Percentiles rank a stretch among this genome's conserved stretches.
Evolutionary conservation across 2,888 invertebrate species (phyloP).

Genomic region (Glaucopsyche alexis): DNA sequence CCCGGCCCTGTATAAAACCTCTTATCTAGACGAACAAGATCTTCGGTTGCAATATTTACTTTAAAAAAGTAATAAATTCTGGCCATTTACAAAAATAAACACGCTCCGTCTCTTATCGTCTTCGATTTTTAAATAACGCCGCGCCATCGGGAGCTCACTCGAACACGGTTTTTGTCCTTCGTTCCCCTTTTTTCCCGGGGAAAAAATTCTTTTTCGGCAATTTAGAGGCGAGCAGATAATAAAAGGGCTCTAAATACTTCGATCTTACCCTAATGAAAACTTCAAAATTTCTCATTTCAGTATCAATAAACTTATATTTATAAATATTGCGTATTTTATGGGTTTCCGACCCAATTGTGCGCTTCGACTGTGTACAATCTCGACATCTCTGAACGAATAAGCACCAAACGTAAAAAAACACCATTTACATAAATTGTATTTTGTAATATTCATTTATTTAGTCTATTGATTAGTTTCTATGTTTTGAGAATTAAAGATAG

Average conservation of each 20-base stretch:
- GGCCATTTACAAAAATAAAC: slow-evolving; percentile 76
- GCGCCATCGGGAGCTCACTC: slow-evolving; percentile 72
- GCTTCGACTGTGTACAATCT: background rate
- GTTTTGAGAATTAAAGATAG: too few relatives aligned
- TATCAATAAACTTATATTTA: slow-evolving; percentile 54
- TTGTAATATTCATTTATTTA: too few relatives aligned
- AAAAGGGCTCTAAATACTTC: slow-evolving; percentile 79
- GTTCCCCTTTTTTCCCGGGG: slow-evolving; percentile 70
- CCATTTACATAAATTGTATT: too few relatives aligned
- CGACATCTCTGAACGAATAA: too few relatives aligned
- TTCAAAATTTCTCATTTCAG: slow-evolving; percentile 71
- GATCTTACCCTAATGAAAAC: slow-evolving; percentile 78
- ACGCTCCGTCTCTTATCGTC: slow-evolving; percentile 75
- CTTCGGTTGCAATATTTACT: slow-evolving; percentile 72
- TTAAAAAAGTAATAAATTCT: slow-evolving; percentile 73
- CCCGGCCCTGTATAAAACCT: slow-evolving; percentile 69
- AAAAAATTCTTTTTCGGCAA: slow-evolving; percentile 77
- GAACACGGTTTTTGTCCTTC: slow-evolving; percentile 72
- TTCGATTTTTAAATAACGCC: slow-evolving; percentile 78
- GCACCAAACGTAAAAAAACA: too few relatives aligned
- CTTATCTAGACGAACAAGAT: slow-evolving; percentile 70
- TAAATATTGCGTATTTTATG: slow-evolving; percentile 21
- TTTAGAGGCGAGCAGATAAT: slow-evolving; percentile 79
- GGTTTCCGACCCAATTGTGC: background rate
- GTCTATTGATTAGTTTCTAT: too few relatives aligned